Percentiles rank a stretch among this genome's conserved stretches.
These are phyloP conservation scores for Guaruba guarouba DNA, from an alignment of 2,113 vertebrate genomes.

Conservation along the genomic window DNA sequence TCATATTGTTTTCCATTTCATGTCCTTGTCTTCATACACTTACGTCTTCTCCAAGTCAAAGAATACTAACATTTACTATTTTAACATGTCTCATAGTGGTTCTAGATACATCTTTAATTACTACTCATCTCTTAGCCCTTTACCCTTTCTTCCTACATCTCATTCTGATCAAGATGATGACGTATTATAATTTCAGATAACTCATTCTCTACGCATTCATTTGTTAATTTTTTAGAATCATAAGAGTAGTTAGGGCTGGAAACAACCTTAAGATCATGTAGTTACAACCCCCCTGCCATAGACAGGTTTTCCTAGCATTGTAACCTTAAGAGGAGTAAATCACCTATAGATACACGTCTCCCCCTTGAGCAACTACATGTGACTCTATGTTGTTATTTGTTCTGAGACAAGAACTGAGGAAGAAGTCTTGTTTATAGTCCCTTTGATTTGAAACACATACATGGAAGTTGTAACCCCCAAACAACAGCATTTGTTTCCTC, in stretches of 20 bases:
- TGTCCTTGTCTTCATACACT: background rate
- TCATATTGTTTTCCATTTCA: background rate
- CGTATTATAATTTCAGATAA: background rate
- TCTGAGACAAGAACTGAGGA: background rate
- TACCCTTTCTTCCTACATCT: background rate
- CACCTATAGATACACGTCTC: background rate
- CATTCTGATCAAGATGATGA: background rate
- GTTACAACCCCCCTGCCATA: background rate
- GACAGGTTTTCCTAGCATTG: background rate
- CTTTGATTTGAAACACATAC: background rate
- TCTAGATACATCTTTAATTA: background rate
- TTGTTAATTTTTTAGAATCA: background rate
- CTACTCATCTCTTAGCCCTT: background rate
- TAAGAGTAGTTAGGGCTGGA: background rate
- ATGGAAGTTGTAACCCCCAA: background rate
- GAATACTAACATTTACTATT: background rate
- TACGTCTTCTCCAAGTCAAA: background rate
- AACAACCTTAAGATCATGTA: background rate
- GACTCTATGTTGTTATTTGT: background rate
- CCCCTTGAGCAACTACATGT: background rate
- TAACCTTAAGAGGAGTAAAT: background rate
- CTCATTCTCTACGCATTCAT: background rate
- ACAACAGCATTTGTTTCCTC: background rate
- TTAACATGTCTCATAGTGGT: background rate
- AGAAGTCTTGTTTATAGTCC: background rate